A percentile compares a stretch with the other conserved stretches of the same genome.
Conservation (phyloP, 2,113 vertebrate genomes). For the Ammodytes marinus region DNA sequence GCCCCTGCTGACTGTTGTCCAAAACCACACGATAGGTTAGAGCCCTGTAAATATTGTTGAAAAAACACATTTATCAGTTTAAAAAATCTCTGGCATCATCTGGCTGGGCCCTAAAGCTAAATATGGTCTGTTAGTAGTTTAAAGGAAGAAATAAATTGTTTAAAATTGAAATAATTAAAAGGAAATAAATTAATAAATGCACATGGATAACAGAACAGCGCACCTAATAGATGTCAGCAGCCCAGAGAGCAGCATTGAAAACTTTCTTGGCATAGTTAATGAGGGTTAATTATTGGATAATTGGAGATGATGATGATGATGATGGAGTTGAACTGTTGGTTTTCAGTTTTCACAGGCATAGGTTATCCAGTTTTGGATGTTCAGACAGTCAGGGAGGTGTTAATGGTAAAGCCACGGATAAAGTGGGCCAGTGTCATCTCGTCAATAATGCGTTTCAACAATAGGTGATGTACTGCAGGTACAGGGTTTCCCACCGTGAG, state of each 20-base stretch:
- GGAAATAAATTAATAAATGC: background rate
- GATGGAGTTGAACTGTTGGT: background rate
- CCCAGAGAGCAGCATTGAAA: background rate
- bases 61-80: background rate
- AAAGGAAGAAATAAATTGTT: background rate
- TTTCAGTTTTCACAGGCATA: constrained; percentile 8
- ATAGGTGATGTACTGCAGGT: background rate
- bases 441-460: constrained; percentile 1
- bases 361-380: background rate
- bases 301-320: background rate
- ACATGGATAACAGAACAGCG: background rate
- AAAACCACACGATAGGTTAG: background rate
- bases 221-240: background rate
- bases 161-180: background rate
- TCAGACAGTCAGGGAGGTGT: background rate
- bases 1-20: background rate
- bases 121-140: background rate
- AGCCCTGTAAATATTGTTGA: constrained; percentile 14
- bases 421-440: background rate
- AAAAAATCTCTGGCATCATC: background rate
- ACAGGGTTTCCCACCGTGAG: background rate
- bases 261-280: background rate
- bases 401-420: background rate
- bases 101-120: background rate
- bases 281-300: background rate